phyloP scores from a whole-genome alignment of 2,888 invertebrate species.

The Nasonia oneida region DNA sequence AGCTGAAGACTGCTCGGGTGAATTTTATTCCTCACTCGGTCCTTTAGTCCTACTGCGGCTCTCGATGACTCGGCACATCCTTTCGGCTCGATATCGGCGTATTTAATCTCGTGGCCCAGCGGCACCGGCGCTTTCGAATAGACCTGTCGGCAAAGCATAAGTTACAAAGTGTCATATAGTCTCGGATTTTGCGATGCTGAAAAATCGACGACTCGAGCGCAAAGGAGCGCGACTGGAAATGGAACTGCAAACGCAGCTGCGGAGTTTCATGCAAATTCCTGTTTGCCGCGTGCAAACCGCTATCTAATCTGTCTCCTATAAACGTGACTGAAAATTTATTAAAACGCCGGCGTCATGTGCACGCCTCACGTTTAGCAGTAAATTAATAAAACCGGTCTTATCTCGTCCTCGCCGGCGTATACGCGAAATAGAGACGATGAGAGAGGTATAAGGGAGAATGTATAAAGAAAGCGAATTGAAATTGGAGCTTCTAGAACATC shows the following conservation, averaged over 20 bases:
- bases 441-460: too few relatives aligned
- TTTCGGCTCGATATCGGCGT: conserved; percentile 48
- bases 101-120: conserved; percentile 65
- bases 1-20: conserved; percentile 88
- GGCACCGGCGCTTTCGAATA: conserved; percentile 62
- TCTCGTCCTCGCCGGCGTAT: conserved; percentile 52
- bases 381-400: conserved; percentile 68
- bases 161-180: too few relatives aligned
- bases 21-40: conserved; percentile 75
- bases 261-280: conserved; percentile 70
- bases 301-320: conserved; percentile 63
- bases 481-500: too few relatives aligned
- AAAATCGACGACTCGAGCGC: conserved; percentile 48
- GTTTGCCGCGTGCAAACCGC: conserved; percentile 66
- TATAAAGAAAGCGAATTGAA: too few relatives aligned
- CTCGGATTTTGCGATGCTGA: neutral
- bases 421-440: conserved; percentile 57
- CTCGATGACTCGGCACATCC: neutral
- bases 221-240: conserved; percentile 65
- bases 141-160: conserved; percentile 55
- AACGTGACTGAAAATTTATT: conserved; percentile 69
- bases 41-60: conserved; percentile 13
- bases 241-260: conserved; percentile 69
- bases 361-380: conserved; percentile 65
- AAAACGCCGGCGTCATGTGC: conserved; percentile 65